phyloP scores from a whole-genome alignment of 2,113 vertebrate species.

The Sorex araneus region DNA sequence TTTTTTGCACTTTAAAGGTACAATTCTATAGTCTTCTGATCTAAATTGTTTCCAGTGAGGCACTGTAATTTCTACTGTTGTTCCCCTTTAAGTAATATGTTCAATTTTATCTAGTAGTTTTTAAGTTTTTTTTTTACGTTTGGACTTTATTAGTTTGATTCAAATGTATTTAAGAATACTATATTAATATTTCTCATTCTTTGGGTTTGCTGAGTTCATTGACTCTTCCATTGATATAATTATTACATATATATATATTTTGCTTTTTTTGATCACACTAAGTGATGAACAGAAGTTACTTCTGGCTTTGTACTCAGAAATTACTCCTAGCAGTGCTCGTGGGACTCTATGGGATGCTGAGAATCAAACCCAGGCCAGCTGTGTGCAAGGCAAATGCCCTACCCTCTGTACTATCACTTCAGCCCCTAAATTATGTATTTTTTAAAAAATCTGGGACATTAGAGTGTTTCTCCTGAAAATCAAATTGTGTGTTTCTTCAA shows the following conservation, averaged over 20 bases:
- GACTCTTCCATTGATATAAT: slow-evolving; percentile 9
- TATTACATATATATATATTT: not conserved
- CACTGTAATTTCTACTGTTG: not conserved
- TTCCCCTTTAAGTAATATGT: not conserved
- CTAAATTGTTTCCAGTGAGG: slow-evolving; percentile 21
- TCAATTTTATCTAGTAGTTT: slow-evolving; percentile 40
- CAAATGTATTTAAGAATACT: not conserved
- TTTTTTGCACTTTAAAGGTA: not conserved
- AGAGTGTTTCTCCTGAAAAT: too few species aligned
- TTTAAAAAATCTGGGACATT: too few species aligned
- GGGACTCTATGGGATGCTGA: too few species aligned
- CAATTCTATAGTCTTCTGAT: not conserved
- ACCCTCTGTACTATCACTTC: not conserved
- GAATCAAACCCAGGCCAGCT: too few species aligned
- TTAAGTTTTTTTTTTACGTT: slow-evolving; percentile 39
- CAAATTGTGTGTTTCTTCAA: slow-evolving; percentile 24
- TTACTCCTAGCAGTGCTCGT: too few species aligned
- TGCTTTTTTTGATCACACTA: too few species aligned
- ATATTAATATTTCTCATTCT: slow-evolving; percentile 33
- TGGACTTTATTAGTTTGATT: slow-evolving; percentile 34
- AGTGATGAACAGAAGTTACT: too few species aligned
- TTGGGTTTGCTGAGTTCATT: slow-evolving; percentile 5
- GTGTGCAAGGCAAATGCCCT: too few species aligned
- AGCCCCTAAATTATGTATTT: too few species aligned
- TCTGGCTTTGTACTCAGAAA: too few species aligned